Base-by-base conservation (phyloP, 64 coral and sea anemone species). In the Porites australiensis region DNA sequence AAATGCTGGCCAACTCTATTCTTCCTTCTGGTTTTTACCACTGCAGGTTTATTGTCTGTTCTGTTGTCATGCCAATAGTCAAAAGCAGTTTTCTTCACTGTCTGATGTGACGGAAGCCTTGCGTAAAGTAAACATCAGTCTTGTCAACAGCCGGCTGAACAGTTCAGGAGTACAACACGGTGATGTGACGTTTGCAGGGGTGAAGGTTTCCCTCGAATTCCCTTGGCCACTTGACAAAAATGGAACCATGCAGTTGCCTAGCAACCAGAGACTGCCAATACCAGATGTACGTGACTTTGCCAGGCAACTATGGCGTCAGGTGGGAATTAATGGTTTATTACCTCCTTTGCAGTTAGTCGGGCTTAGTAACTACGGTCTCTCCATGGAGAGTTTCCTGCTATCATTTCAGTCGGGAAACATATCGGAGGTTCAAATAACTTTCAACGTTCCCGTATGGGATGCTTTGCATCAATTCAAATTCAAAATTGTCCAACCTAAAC, bases 361-460 rank as follows among this genome's bases (percentile, higher is more conserved):
- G 23, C 61, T 95, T 83, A 88, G 93, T 63, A 90, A 90, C 50
- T 95, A 68, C 61, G 93, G 93, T 58, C 62, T 95, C 12, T 90
- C 93, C 3, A 45, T 90, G 52, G 90, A 75, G 54, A 68, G 22
- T 16, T 66, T 87, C 5, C 45, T 77, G 52, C 23, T 95, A 13
- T 77, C 74, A 52, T 87, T 95, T 61, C 7, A 79, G 15, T 53
- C 69, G 64, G 86, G 84, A 76, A 54, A 43, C 49, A 14, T 83
- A 44, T 71, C 53, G 16, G 13, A 82, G 2, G 16, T 89, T 75
- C 46, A 68, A 77, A 55, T 65, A 8, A 62, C 14, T 6, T 19
- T 94, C 48, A 90, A 52, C 8, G 73, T 95, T 19, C 94, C 94
- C 9, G 94, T 88, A 12, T 95, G 94, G 94, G 94, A 95, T 60